Conservation (phyloP, 2,888 invertebrate species). For the Panzeria rudis region DNA sequence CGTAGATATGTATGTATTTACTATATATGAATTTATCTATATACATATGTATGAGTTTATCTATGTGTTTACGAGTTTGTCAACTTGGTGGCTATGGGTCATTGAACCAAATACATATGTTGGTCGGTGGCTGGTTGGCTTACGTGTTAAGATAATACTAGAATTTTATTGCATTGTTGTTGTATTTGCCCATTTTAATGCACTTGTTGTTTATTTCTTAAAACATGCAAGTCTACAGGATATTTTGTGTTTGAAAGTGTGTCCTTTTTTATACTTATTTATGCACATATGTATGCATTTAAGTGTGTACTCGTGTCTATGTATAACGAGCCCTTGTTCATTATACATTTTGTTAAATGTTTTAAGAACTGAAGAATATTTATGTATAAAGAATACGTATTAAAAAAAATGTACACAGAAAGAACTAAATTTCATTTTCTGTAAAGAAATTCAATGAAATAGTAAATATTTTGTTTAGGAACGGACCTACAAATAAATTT, state of each 20-base stretch:
- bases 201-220: slow-evolving; percentile 52
- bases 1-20: not conserved
- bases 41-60: not conserved
- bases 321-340: not conserved
- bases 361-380: not conserved
- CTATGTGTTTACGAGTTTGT: slow-evolving; percentile 60
- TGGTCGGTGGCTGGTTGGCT: slow-evolving; percentile 37
- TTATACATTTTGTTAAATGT: slow-evolving; percentile 1
- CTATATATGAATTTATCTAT: not conserved
- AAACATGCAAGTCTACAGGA: not conserved
- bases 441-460: no score
- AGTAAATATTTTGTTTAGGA: no score
- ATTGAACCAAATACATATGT: slow-evolving; percentile 65
- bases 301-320: not conserved
- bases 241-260: not conserved
- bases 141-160: slow-evolving; percentile 47
- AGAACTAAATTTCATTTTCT: no score
- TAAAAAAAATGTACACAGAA: no score
- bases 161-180: slow-evolving; percentile 31
- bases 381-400: not conserved
- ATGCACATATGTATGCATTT: not conserved
- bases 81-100: slow-evolving; percentile 63
- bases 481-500: no score
- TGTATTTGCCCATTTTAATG: slow-evolving; percentile 29
- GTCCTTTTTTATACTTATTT: not conserved